Evolutionary conservation across 35 echinoderm and acorn worm species (phyloP).

Genomic region (Ophioderma brevispina): DNA sequence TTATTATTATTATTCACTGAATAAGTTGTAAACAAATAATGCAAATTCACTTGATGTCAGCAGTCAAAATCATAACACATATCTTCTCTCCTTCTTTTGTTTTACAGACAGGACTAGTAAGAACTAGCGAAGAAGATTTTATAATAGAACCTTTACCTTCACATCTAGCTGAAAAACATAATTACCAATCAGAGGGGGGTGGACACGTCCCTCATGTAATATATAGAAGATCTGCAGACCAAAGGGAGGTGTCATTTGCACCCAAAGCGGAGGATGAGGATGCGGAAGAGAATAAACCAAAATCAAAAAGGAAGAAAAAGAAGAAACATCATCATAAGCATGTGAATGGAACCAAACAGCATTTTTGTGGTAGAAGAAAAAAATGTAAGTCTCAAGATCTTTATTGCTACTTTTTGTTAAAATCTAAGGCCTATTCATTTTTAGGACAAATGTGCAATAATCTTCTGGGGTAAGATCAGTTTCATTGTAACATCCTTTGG

Average conservation of each 20-base stretch:
- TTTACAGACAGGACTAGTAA: conserved; percentile 68
- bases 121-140: conserved; percentile 71
- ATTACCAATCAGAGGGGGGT: conserved; percentile 6
- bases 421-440: too few relatives aligned
- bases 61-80: too few relatives aligned
- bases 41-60: too few relatives aligned
- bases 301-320: not conserved
- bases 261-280: not conserved
- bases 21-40: too few relatives aligned
- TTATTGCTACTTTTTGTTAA: too few relatives aligned
- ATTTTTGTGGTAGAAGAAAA: conserved; percentile 86
- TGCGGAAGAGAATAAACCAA: not conserved
- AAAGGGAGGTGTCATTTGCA: conserved; percentile 22
- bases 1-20: too few relatives aligned
- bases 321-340: not conserved
- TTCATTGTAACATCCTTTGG: too few relatives aligned
- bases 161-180: conserved; percentile 50
- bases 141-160: conserved; percentile 74
- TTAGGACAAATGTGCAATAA: too few relatives aligned
- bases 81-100: not conserved
- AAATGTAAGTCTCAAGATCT: not conserved
- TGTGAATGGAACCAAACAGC: conserved; percentile 68
- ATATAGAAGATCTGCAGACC: conserved; percentile 68
- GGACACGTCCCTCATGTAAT: conserved; percentile 61
- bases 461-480: too few relatives aligned